Evolutionary conservation across 2,113 vertebrate species (phyloP), one percentile per base, ranked within the genome.

Genomic region (Callithrix jacchus): DNA sequence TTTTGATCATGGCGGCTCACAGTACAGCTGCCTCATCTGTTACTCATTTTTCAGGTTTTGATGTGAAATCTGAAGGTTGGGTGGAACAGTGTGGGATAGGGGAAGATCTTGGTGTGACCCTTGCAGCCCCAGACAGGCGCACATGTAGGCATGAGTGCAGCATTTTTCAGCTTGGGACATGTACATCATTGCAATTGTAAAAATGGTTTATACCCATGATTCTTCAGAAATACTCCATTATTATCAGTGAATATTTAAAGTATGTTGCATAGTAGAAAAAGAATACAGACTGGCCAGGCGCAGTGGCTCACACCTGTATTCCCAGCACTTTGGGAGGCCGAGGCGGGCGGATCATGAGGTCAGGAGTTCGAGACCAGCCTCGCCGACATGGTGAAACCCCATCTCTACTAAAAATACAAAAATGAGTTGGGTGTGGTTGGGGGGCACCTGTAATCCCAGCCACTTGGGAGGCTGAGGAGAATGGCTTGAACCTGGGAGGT

Each of bases 41-140:
- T 97, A 45, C 85, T 96, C 68, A 49, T 82, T 98, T 95, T 54
- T 96, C 0, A 83, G 91, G 37, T 89, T 96, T 95, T 96, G 95
- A 66, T 94, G 76, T 81, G 90, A 97, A 97, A 81, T 89, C 45
- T 70, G 32, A 87, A 74, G 95, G 96, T 94, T 35, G 94, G 93
- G 82, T 35, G 27, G 82, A 85, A 64, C 23, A 58, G 77, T 32
- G 52, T 52, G 20, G 10, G 76, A 25, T 0, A 4, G 61, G 92
- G 88, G 45, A 90, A 91, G 92, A 90, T 92, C 87, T 45, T 52
- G 56, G 13, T 66, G 30, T 23, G 35, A 37, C 37, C 20, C 14
- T 47, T 66, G 84, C 93, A 96, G 35, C 84, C 87, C 87, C 20
- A 40, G 47, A 56, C 82, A 86, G 79, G 64, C 23, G 64, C 42